Conservation (phyloP, 2,888 invertebrate species). For the Cosmorhoe ocellata region DNA sequence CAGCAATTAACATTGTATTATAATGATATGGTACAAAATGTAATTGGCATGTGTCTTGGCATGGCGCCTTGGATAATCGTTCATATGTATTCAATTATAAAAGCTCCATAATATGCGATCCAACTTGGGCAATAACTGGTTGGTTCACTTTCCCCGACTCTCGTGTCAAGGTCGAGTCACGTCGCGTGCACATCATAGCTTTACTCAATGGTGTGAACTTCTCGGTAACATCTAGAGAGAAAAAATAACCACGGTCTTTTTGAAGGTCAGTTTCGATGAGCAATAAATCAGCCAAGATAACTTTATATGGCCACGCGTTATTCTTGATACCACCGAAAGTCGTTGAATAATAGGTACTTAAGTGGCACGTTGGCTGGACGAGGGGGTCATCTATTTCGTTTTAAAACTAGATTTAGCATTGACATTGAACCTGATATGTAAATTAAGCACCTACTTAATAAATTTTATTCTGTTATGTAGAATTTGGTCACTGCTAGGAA, state of each 20-base stretch:
- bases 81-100: constrained; percentile 22
- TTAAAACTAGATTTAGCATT: constrained; percentile 26
- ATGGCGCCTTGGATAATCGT: constrained; percentile 20
- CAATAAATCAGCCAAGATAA: constrained; percentile 23
- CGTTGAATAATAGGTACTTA: constrained; percentile 20
- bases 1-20: constrained; percentile 19
- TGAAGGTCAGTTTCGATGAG: constrained; percentile 29
- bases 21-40: constrained; percentile 24
- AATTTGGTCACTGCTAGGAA: too few relatives aligned
- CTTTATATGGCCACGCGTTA: constrained; percentile 21
- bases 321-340: constrained; percentile 22
- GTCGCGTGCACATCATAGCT: constrained; percentile 42
- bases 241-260: constrained; percentile 28
- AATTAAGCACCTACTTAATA: too few relatives aligned
- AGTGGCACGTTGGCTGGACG: constrained; percentile 16
- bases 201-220: constrained; percentile 26
- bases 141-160: constrained; percentile 72
- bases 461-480: too few relatives aligned
- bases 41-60: constrained; percentile 25
- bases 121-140: constrained; percentile 69
- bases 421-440: constrained; percentile 30
- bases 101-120: constrained; percentile 39
- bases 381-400: constrained; percentile 27
- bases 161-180: constrained; percentile 72
- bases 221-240: constrained; percentile 18